Evolutionary conservation across 2,113 vertebrate species (phyloP), one percentile per base, ranked within the genome.

Genomic region (Atherinomorus stipes): DNA sequence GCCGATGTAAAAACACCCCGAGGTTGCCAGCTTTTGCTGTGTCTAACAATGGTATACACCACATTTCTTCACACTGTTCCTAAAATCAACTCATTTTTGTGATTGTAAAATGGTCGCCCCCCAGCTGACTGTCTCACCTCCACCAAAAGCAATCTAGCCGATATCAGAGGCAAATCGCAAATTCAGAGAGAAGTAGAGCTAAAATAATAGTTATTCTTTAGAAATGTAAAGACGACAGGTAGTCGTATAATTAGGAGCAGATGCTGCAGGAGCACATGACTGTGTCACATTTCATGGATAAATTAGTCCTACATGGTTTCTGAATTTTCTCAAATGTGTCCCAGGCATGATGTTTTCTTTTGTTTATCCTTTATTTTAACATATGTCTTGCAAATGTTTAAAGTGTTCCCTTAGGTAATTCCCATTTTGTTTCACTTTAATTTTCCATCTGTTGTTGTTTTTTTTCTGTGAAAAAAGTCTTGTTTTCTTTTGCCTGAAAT

Each of bases 1-100:
- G 45, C 62, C 26, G 73, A 75, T 90, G 75, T 62, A 80, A 71
- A 84, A 81, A 66, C 71, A 68, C 50, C 58, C 71, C 1, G 1
- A 68, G 66, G 70, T 68, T 80, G 81, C 75, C 67, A 70, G 62
- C 58, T 71, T 60, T 45, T 62, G 76, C 76, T 71, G 78, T 84
- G 71, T 83, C 58, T 74, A 67, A 74, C 66, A 52, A 15, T 40
- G 52, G 19, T 66, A 37, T 11, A 21, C 56, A 45, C 49, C 45
- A 51, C 22, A 21, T 7, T 76, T 63, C 47, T 64, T 81, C 58
- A 77, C 64, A 67, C 21, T 34, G 51, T 23, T 51, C 40, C 37
- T 69, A 53, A 51, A 80, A 60, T 31, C 18, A 68, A 70, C 19
- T 8, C 6, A 71, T 51, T 66, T 60, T 9, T 15, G 26, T 56